Percentiles rank a stretch among this genome's conserved stretches.
phyloP scores from a whole-genome alignment of 2,113 vertebrate genomes.

The Menidia beryllina region DNA sequence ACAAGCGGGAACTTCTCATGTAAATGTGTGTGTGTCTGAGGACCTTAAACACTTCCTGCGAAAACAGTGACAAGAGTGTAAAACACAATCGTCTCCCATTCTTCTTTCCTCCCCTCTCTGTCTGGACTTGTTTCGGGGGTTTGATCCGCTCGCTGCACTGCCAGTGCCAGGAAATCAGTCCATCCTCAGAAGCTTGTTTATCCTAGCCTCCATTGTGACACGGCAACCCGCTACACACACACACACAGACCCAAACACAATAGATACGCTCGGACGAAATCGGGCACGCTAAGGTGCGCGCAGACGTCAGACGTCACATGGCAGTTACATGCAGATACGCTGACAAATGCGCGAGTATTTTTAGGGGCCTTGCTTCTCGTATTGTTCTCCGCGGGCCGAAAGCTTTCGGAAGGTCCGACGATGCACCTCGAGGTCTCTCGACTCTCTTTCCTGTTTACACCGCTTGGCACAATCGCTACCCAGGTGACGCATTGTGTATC shows the following conservation, averaged over 20 bases:
- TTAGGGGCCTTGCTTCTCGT: constrained; percentile 44
- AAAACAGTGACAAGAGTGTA: constrained; percentile 17
- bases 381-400: constrained; percentile 63
- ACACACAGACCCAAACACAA: constrained; percentile 7
- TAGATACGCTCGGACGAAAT: constrained; percentile 15
- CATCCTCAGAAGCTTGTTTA: constrained; percentile 73
- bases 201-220: constrained; percentile 53
- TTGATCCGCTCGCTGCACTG: constrained; percentile 44
- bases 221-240: constrained; percentile 23
- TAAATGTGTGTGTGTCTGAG: constrained; percentile 1
- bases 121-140: constrained; percentile 58
- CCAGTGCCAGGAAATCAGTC: constrained; percentile 69
- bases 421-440: constrained; percentile 52
- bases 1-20: not conserved
- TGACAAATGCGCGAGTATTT: constrained; percentile 61
- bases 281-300: constrained; percentile 15
- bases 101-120: constrained; percentile 18
- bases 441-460: constrained; percentile 75
- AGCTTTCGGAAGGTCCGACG: constrained; percentile 67
- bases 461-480: constrained; percentile 62
- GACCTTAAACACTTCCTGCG: not conserved
- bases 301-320: constrained; percentile 14
- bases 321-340: constrained; percentile 21
- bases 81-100: not conserved
- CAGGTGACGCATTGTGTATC: constrained; percentile 57